These are phyloP conservation scores for Acronicta alni DNA, from an alignment of 2,888 invertebrate species.

Conservation along the genomic window DNA sequence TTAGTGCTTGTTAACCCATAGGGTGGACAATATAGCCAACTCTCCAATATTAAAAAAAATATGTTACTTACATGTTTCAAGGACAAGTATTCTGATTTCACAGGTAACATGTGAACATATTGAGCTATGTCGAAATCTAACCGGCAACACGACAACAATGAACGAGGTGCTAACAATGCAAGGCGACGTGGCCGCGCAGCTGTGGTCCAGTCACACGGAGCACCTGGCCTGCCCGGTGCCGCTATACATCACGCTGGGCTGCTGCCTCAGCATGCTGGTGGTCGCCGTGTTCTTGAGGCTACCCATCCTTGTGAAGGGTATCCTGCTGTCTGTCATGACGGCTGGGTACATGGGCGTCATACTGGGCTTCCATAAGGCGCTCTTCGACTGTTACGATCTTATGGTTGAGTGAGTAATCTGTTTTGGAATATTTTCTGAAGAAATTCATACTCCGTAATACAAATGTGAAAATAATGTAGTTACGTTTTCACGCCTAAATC, in stretches of 20 bases:
- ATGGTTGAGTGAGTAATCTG: constrained; percentile 91
- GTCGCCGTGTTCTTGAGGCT: constrained; percentile 95
- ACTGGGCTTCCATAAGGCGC: constrained; percentile 93
- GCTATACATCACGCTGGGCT: constrained; percentile 95
- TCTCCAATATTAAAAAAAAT: too few relatives aligned
- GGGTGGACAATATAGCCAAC: too few relatives aligned
- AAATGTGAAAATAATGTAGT: too few relatives aligned
- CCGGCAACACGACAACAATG: constrained; percentile 86
- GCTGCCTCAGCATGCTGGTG: constrained; percentile 94
- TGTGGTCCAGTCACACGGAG: constrained; percentile 85
- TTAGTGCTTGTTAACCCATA: too few relatives aligned
- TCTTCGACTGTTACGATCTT: constrained; percentile 95
- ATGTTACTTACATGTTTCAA: too few relatives aligned
- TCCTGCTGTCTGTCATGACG: constrained; percentile 93
- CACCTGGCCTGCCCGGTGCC: constrained; percentile 95
- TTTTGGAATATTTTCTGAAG: neutral
- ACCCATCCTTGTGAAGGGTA: constrained; percentile 94
- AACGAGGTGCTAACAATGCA: constrained; percentile 81
- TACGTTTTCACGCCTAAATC: too few relatives aligned
- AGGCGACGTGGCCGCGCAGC: constrained; percentile 70
- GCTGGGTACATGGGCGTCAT: constrained; percentile 94
- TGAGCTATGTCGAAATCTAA: constrained; percentile 79
- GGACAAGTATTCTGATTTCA: constrained; percentile 34
- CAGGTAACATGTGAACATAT: constrained; percentile 85
- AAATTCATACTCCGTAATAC: too few relatives aligned